Conservation (phyloP, 2,888 invertebrate species). For the Kuschelorhynchus macadamiae region DNA sequence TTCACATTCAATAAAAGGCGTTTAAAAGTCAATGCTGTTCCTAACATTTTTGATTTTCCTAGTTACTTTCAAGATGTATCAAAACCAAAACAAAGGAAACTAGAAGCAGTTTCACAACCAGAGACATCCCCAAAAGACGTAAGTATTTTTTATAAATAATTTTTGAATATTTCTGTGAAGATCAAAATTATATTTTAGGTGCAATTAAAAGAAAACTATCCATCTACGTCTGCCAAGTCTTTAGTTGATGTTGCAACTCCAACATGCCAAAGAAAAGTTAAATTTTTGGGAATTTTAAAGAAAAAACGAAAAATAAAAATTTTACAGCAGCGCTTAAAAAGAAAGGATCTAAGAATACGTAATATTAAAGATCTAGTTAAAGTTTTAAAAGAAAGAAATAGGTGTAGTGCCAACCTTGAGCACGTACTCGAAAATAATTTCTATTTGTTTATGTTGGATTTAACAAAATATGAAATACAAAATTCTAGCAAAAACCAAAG, state of each 20-base stretch:
- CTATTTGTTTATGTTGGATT: background rate
- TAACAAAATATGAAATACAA: background rate
- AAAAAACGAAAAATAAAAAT: background rate
- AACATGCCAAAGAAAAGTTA: background rate
- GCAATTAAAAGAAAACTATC: background rate
- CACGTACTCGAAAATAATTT: background rate
- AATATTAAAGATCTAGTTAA: background rate
- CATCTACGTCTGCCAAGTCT: background rate
- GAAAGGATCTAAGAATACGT: background rate
- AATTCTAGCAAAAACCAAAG: background rate
- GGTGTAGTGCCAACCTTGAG: background rate
- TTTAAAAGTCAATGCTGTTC: background rate
- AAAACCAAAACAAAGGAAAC: background rate
- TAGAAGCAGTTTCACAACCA: background rate
- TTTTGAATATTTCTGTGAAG: too few species aligned
- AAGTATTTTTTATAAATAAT: background rate
- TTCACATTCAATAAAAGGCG: background rate
- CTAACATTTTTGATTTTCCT: background rate
- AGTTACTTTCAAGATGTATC: background rate
- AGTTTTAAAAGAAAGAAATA: background rate
- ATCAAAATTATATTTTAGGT: background rate
- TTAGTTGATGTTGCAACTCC: background rate
- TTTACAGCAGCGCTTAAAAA: background rate
- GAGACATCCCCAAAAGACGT: background rate
- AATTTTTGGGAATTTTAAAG: background rate